These are phyloP conservation scores for Cheilosia vulpina DNA, from an alignment of 2,888 invertebrate species.

Conservation along the genomic window DNA sequence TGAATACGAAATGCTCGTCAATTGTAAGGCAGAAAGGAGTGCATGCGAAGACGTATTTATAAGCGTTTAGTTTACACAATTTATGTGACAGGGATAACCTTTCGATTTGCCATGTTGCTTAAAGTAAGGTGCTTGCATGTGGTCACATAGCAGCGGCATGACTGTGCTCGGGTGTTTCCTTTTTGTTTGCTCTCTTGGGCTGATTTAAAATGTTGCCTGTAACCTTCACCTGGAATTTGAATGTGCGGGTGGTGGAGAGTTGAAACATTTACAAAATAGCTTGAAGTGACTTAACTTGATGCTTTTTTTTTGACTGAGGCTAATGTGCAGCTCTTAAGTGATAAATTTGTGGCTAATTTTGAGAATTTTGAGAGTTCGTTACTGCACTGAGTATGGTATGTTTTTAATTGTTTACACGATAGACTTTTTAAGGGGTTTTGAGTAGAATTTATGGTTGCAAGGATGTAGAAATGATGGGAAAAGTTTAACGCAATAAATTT, in stretches of 20 bases:
- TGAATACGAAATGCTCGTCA: slow-evolving; percentile 59
- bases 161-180: slow-evolving; percentile 8
- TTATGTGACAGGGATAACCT: neutral
- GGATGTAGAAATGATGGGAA: too few species aligned
- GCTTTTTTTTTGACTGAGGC: too few species aligned
- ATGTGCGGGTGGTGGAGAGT: slow-evolving; percentile 2
- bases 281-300: neutral
- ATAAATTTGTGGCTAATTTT: neutral
- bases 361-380: too few species aligned
- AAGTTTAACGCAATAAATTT: too few species aligned
- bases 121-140: slow-evolving; percentile 14
- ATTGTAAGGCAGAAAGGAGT: neutral
- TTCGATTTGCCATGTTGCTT: slow-evolving; percentile 34
- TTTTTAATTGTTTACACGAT: too few species aligned
- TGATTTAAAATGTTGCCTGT: slow-evolving; percentile 43
- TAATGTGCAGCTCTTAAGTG: too few species aligned
- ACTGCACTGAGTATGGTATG: too few species aligned
- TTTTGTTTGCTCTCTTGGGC: slow-evolving; percentile 26
- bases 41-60: neutral
- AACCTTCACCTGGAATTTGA: slow-evolving; percentile 57
- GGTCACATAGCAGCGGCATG: slow-evolving; percentile 11
- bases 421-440: too few species aligned
- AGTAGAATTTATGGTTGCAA: too few species aligned
- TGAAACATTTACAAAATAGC: slow-evolving; percentile 25
- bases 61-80: too few species aligned